These are phyloP conservation scores for Arnoldichthys spilopterus DNA, from an alignment of 2,797 vertebrate genomes.

Conservation along the genomic window DNA sequence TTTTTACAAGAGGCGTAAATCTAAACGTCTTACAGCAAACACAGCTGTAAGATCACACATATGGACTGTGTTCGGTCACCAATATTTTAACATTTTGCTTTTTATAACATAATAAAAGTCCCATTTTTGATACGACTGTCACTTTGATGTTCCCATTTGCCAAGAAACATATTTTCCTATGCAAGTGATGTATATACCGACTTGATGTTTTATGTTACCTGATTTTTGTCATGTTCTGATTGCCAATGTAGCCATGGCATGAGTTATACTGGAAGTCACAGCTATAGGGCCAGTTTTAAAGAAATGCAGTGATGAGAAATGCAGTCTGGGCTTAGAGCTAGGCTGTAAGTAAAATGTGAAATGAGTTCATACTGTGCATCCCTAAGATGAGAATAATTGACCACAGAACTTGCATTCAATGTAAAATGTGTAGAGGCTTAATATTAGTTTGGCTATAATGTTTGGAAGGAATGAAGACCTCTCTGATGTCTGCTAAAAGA, in stretches of 20 bases:
- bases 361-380: background rate
- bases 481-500: background rate
- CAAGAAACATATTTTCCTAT: conserved; percentile 84
- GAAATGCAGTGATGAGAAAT: background rate
- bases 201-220: conserved; percentile 68
- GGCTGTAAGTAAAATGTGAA: background rate
- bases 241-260: conserved; percentile 1
- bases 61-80: conserved; percentile 52
- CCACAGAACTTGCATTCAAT: background rate
- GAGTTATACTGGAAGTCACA: background rate
- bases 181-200: conserved; percentile 81
- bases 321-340: background rate
- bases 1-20: conserved; percentile 46
- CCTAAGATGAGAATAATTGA: background rate
- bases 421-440: background rate
- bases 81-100: conserved; percentile 70
- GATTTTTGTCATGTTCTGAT: conserved; percentile 14
- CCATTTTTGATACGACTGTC: conserved; percentile 75
- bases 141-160: conserved; percentile 78
- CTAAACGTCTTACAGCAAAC: conserved; percentile 42
- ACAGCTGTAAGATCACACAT: conserved; percentile 36
- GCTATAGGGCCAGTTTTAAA: conserved; percentile 1
- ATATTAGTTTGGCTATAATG: background rate
- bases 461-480: conserved; percentile 1
- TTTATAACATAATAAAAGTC: conserved; percentile 72